Conservation (phyloP, 2,797 vertebrate species). For the Peromyscus aztecus region DNA sequence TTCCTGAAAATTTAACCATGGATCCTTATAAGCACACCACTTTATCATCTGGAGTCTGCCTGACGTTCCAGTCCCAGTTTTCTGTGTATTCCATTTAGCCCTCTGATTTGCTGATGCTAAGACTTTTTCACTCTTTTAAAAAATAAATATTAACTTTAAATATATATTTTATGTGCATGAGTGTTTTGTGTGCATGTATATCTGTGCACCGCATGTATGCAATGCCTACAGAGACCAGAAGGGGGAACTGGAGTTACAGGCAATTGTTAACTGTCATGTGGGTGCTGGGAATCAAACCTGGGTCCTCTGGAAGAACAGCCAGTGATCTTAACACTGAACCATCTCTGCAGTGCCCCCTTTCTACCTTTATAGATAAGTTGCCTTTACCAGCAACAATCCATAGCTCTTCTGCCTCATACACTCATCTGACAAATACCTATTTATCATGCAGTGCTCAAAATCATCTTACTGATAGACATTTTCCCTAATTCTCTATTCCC, state of each 20-base stretch:
- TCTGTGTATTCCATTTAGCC: neutral
- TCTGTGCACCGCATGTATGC: neutral
- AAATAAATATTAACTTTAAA: neutral
- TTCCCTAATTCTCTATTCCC: neutral
- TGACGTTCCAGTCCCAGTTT: neutral
- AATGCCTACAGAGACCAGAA: neutral
- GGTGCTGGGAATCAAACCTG: neutral
- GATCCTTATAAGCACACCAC: neutral
- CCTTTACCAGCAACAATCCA: neutral
- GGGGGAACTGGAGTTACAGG: neutral
- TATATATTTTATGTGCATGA: neutral
- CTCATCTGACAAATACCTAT: neutral
- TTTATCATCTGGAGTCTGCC: neutral
- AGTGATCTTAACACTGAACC: neutral
- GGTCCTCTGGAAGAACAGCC: neutral
- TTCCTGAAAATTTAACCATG: slow-evolving; percentile 29
- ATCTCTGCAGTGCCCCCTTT: neutral
- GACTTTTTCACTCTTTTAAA: slow-evolving; percentile 24
- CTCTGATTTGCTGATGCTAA: neutral
- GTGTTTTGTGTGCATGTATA: neutral
- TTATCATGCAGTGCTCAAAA: neutral
- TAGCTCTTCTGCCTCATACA: neutral
- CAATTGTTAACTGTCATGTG: neutral
- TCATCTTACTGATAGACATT: neutral
- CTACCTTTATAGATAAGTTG: neutral